Base-by-base conservation (phyloP, 2,797 vertebrate genomes). In the Rhinatrema bivittatum region DNA sequence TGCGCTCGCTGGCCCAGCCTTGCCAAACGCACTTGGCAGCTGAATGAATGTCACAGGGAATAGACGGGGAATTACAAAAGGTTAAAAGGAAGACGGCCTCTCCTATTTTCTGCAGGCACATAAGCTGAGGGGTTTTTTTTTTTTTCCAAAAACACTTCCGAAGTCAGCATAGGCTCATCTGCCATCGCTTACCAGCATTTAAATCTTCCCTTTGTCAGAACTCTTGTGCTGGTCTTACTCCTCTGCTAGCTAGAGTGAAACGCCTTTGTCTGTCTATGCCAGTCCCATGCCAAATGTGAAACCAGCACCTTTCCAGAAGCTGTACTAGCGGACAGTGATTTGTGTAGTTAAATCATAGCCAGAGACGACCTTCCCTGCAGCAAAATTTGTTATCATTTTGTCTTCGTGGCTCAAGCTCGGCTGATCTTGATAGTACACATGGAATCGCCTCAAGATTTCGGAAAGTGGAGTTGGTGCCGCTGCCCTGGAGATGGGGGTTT, bases 21-120 rank as follows among this genome's bases (percentile, higher is more conserved):
- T 87, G 82, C 83, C 84, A 87, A 79, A 79, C 70, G 60, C 78
- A 72, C 79, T 85, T 82, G 87, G 87, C 88, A 94, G 91, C 89
- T 89, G 85, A 91, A 89, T 88, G 88, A 87, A 87, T 86, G 85
- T 86, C 81, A 81, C 50, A 77, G 83, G 86, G 83, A 89, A 86
- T 79, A 81, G 85, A 80, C 78, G 65, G 79, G 79, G 81, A 79
- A 80, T 88, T 82, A 84, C 78, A 87, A 87, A n/a, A 89, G 88
- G 87, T 88, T 87, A 88, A 78, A 84, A 81, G 82, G 75, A 87
- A 82, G 76, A 79, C 78, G 77, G 72, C 61, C 73, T 81, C 71
- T 70, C 68, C 59, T 66, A 60, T 56, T 60, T 68, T 72, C 71
- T 74, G 68, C 63, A 73, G 66, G 73, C 67, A 70, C 56, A 59